These are phyloP conservation scores for Microplitis deprimator DNA, from an alignment of 2,888 invertebrate species.

Conservation along the genomic window DNA sequence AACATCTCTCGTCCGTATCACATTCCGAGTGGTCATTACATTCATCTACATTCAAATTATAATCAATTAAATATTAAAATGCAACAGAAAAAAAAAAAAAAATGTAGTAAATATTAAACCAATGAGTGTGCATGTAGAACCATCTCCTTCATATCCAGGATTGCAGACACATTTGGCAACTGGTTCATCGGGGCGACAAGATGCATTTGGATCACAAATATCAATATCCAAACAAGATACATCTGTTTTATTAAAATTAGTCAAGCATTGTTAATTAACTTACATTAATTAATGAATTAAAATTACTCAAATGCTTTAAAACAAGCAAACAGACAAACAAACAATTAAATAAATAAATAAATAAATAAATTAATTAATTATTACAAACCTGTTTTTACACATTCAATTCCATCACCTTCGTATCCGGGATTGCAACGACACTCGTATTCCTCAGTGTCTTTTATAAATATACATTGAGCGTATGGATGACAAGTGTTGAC, in stretches of 20 bases:
- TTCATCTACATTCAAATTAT: conserved; percentile 69
- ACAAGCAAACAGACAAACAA: background rate
- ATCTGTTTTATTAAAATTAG: conserved; percentile 62
- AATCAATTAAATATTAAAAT: conserved; percentile 18
- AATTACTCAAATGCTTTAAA: background rate
- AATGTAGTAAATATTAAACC: conserved; percentile 61
- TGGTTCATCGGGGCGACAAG: conserved; percentile 80
- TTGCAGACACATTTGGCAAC: conserved; percentile 85
- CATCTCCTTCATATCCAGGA: conserved; percentile 87
- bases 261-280: conserved; percentile 30
- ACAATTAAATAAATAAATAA: background rate
- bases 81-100: conserved; percentile 46
- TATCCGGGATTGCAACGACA: conserved; percentile 89
- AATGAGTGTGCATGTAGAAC: conserved; percentile 80
- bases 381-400: conserved; percentile 74
- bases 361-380: background rate
- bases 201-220: conserved; percentile 82
- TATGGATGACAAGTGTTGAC: conserved; percentile 86
- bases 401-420: conserved; percentile 87
- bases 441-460: conserved; percentile 74
- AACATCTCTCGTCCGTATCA: conserved; percentile 81
- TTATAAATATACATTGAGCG: conserved; percentile 82
- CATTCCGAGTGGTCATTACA: conserved; percentile 80
- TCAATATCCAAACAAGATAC: conserved; percentile 75
- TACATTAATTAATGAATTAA: conserved; percentile 6